A percentile compares a stretch with the other conserved stretches of the same genome.
These are phyloP conservation scores for Xiphydria camelus DNA, from an alignment of 2,888 invertebrate species.

Conservation along the genomic window DNA sequence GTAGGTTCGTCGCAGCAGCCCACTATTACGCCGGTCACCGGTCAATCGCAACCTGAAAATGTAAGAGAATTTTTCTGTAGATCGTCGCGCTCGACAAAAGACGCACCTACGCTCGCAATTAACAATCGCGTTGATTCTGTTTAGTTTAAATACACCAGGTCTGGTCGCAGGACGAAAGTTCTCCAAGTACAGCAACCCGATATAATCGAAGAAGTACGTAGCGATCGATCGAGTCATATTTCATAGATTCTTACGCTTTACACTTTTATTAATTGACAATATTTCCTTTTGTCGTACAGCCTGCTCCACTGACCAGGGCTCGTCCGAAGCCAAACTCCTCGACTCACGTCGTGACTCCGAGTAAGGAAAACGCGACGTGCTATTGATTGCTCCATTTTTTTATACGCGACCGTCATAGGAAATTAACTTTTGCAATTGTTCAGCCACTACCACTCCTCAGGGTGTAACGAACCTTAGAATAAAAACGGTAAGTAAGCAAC, in stretches of 20 bases:
- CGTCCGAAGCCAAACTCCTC: constrained; percentile 29
- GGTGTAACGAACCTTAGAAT: constrained; percentile 39
- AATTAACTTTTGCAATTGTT: constrained; percentile 4
- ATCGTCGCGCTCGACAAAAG: too few species aligned
- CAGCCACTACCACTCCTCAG: constrained; percentile 40
- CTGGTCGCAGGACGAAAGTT: constrained; percentile 40
- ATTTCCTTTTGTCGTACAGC: neutral
- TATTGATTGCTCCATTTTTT: neutral
- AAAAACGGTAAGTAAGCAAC: constrained; percentile 35
- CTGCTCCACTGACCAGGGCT: constrained; percentile 7
- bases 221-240: neutral
- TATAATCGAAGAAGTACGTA: constrained; percentile 43
- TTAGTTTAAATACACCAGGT: constrained; percentile 41
- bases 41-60: constrained; percentile 34
- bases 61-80: constrained; percentile 26
- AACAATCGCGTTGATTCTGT: constrained; percentile 12
- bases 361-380: constrained; percentile 21
- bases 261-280: neutral
- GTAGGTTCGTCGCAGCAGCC: constrained; percentile 16
- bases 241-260: neutral
- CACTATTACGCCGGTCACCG: constrained; percentile 25
- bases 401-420: neutral
- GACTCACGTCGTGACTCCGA: constrained; percentile 39
- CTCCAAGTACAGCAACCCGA: constrained; percentile 41
- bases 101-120: too few species aligned